Conservation (phyloP, 2,113 vertebrate species). For the Dasyprocta punctata region DNA sequence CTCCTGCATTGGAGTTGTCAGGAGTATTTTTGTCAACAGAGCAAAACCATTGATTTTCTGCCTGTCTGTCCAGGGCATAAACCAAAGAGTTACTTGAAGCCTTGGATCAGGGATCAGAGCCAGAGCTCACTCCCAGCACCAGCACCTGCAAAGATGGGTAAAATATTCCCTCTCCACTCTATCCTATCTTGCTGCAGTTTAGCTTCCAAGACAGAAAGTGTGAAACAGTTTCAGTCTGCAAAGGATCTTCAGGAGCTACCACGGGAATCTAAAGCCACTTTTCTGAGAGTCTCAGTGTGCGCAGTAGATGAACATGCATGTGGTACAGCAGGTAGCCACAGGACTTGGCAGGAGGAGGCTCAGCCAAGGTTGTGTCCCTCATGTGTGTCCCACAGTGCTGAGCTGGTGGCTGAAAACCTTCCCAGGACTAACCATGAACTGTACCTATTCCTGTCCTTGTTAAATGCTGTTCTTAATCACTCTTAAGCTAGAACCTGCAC, state of each 20-base stretch:
- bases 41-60: constrained; percentile 70
- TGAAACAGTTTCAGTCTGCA: constrained; percentile 44
- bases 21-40: constrained; percentile 59
- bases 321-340: background rate
- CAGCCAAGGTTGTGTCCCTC: background rate
- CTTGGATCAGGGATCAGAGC: constrained; percentile 60
- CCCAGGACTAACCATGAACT: background rate
- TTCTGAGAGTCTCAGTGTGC: background rate
- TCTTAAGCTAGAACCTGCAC: background rate
- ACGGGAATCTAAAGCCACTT: background rate
- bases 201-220: background rate
- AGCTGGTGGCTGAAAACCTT: background rate
- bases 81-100: background rate
- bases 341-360: background rate
- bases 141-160: constrained; percentile 52
- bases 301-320: background rate
- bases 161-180: constrained; percentile 56
- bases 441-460: background rate
- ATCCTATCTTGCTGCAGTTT: constrained; percentile 42
- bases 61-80: background rate
- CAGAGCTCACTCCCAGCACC: constrained; percentile 46
- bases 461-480: background rate
- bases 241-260: background rate
- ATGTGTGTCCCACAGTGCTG: background rate
- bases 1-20: background rate